These are phyloP conservation scores for Champsocephalus esox DNA, from an alignment of 2,797 vertebrate species.

Conservation along the genomic window DNA sequence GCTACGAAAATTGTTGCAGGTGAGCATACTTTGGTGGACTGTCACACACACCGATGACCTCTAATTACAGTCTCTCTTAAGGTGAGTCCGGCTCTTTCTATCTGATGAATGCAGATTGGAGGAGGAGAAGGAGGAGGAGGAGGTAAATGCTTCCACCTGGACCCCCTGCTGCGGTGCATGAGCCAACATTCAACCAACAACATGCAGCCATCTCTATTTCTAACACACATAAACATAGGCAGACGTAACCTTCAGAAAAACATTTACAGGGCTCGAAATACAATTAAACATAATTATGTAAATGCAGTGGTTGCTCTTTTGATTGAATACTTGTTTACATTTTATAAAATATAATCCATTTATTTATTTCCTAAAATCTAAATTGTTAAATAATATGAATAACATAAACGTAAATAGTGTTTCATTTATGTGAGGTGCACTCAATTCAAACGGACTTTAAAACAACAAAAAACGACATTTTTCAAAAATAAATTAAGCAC, in stretches of 20 bases:
- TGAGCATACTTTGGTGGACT: slow-evolving; percentile 30
- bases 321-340: not conserved
- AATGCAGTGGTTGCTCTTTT: not conserved
- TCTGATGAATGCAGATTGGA: slow-evolving; percentile 71
- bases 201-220: slow-evolving; percentile 6
- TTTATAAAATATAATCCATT: not conserved
- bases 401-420: not conserved
- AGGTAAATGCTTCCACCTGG: slow-evolving; percentile 73
- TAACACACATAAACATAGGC: slow-evolving; percentile 14
- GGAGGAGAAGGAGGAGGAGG: slow-evolving; percentile 33
- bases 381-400: not conserved
- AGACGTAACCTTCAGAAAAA: slow-evolving; percentile 10
- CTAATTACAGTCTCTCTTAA: slow-evolving; percentile 61
- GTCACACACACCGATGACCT: slow-evolving; percentile 46
- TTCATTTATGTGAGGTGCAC: slow-evolving; percentile 61
- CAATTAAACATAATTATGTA: not conserved
- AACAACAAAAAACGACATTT: slow-evolving; percentile 59
- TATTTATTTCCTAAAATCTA: not conserved
- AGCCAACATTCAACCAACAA: slow-evolving; percentile 10
- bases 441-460: slow-evolving; percentile 56
- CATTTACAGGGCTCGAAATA: not conserved
- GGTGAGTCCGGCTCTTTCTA: slow-evolving; percentile 61
- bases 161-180: slow-evolving; percentile 43
- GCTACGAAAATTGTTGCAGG: slow-evolving; percentile 30
- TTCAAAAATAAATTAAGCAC: slow-evolving; percentile 75